Percentiles rank a stretch among this genome's conserved stretches.
phyloP scores from a whole-genome alignment of 2,113 vertebrate species.

The Corvus hawaiiensis region DNA sequence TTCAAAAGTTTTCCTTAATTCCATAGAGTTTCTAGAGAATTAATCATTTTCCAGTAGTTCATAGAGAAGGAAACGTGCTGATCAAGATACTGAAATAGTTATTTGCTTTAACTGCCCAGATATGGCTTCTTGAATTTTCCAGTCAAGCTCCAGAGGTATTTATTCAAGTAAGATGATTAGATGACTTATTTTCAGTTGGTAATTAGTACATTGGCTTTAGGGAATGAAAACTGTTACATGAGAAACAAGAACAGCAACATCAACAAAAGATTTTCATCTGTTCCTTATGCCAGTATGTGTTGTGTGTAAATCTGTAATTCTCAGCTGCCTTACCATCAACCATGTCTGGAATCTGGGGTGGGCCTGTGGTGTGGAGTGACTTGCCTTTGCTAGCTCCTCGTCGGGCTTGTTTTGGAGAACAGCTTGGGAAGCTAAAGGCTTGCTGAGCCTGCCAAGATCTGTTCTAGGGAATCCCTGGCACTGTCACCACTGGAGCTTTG shows the following conservation, averaged over 20 bases:
- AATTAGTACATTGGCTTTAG: slow-evolving; percentile 36
- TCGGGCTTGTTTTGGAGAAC: not conserved
- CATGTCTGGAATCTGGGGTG: slow-evolving; percentile 28
- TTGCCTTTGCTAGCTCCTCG: not conserved
- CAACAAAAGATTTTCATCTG: slow-evolving; percentile 29
- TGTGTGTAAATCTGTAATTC: slow-evolving; percentile 31
- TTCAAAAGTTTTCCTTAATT: not conserved
- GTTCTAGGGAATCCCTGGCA: not conserved
- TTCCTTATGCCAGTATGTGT: slow-evolving; percentile 52
- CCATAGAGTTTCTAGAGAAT: not conserved
- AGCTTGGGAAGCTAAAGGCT: not conserved
- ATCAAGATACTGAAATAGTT: not conserved
- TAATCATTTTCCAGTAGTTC: not conserved
- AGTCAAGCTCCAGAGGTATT: slow-evolving; percentile 5
- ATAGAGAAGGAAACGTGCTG: not conserved
- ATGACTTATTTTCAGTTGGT: slow-evolving; percentile 40
- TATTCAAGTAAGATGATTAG: slow-evolving; percentile 13
- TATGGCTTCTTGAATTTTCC: not conserved
- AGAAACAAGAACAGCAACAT: slow-evolving; percentile 26
- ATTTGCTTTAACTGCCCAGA: not conserved
- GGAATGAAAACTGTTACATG: slow-evolving; percentile 39
- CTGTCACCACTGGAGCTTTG: not conserved
- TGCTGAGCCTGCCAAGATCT: not conserved
- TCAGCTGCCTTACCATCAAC: slow-evolving; percentile 16
- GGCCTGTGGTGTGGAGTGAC: not conserved